Evolutionary conservation across 2,113 vertebrate genomes (phyloP).

Genomic region (Sitta europaea): DNA sequence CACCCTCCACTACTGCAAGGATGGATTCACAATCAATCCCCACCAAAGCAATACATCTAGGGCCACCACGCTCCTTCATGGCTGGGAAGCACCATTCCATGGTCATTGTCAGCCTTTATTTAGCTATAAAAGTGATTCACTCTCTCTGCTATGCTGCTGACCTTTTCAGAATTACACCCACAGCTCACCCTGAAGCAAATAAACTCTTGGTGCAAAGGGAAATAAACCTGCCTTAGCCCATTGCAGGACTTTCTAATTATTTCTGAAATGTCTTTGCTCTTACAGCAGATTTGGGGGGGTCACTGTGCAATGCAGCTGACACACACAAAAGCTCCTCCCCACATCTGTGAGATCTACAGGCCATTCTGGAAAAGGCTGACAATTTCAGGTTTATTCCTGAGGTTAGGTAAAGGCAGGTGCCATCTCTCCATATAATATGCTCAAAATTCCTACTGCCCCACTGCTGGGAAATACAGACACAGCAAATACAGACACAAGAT

Average conservation of each 20-base stretch:
- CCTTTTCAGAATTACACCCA: constrained; percentile 50
- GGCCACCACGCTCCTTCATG: background rate
- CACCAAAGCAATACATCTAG: background rate
- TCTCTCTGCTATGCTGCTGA: background rate
- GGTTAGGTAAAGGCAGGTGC: background rate
- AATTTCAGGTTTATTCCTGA: background rate
- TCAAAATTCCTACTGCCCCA: background rate
- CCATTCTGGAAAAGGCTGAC: background rate
- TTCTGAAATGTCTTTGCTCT: background rate
- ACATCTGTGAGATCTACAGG: background rate
- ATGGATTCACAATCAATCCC: background rate
- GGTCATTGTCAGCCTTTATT: constrained; percentile 1
- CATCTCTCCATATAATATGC: background rate
- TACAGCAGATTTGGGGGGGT: background rate
- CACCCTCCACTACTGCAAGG: background rate
- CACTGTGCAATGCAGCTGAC: background rate
- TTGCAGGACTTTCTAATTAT: background rate
- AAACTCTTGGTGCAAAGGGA: background rate
- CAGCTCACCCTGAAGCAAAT: constrained; percentile 13
- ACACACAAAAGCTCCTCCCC: background rate
- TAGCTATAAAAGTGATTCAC: constrained; percentile 40
- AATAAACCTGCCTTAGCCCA: background rate
- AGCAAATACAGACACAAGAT: background rate
- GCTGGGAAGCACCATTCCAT: background rate
- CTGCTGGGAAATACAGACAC: background rate